Percentiles rank a stretch among this genome's conserved stretches.
Conservation (phyloP, 2,888 invertebrate genomes). For the Tetranychus truncatus region DNA sequence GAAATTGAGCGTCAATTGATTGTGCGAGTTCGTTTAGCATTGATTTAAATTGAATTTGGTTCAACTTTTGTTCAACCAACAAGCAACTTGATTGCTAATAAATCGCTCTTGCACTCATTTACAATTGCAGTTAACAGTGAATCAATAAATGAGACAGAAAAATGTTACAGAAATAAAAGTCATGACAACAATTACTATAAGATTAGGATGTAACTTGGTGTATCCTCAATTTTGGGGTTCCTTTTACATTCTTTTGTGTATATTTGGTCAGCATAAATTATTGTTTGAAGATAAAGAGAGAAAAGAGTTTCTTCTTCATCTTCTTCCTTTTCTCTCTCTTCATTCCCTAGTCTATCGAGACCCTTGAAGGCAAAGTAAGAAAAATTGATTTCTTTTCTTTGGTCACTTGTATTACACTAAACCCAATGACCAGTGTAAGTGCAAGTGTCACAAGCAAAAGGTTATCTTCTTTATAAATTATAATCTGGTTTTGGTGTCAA, state of each 20-base stretch:
- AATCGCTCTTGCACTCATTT: too few species aligned
- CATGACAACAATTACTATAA: background rate
- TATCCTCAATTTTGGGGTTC: background rate
- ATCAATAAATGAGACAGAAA: too few species aligned
- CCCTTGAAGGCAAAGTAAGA: background rate
- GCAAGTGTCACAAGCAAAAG: background rate
- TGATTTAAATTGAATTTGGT: too few species aligned
- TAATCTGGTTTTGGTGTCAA: background rate
- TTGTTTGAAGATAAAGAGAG: background rate
- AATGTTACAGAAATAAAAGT: background rate
- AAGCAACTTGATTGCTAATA: too few species aligned
- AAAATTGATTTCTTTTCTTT: background rate
- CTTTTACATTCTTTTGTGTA: background rate
- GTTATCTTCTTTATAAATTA: background rate
- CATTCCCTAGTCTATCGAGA: background rate
- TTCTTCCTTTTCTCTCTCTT: background rate
- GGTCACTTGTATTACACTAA: too few species aligned
- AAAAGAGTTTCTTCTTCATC: background rate
- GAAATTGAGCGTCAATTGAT: too few species aligned
- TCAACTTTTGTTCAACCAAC: too few species aligned
- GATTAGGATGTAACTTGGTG: background rate
- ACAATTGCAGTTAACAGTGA: too few species aligned
- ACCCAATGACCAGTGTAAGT: too few species aligned
- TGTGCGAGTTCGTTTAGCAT: too few species aligned
- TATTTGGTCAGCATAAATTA: too few species aligned